Percentiles rank a stretch among this genome's conserved stretches.
Conservation (phyloP, 2,888 invertebrate species). For the Selenia dentaria region DNA sequence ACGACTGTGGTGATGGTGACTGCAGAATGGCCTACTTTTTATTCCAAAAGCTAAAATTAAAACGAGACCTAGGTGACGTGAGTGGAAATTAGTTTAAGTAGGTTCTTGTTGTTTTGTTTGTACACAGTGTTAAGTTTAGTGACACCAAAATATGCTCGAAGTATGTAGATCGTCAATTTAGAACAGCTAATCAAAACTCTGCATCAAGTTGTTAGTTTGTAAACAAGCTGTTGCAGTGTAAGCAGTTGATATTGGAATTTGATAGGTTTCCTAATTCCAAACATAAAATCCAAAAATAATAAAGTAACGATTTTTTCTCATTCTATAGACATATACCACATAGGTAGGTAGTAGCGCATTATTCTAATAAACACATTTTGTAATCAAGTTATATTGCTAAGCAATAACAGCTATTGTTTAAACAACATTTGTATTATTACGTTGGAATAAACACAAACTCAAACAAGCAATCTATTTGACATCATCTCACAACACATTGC, state of each 20-base stretch:
- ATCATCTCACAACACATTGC: conserved; percentile 24
- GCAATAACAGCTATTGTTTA: conserved; percentile 1
- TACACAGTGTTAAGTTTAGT: conserved; percentile 14
- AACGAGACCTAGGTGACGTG: conserved; percentile 31
- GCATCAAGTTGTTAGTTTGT: conserved; percentile 15
- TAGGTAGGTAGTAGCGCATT: background rate
- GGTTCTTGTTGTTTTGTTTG: conserved; percentile 29
- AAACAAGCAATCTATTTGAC: conserved; percentile 20
- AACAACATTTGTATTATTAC: conserved; percentile 14
- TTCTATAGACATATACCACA: no score
- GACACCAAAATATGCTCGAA: conserved; percentile 18
- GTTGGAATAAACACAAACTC: conserved; percentile 19
- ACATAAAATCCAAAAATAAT: no score
- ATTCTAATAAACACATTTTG: background rate
- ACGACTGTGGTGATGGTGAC: conserved; percentile 24
- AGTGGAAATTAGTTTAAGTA: conserved; percentile 25
- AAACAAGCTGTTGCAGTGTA: background rate
- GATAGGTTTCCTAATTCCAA: no score
- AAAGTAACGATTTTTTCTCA: no score
- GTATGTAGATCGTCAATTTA: conserved; percentile 24
- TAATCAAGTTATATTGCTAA: background rate
- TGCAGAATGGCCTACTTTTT: conserved; percentile 43
- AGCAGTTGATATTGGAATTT: conserved; percentile 10
- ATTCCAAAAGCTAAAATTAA: conserved; percentile 40
- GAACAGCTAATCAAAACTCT: conserved; percentile 19